These are phyloP conservation scores for Dynastes tityus DNA, from an alignment of 2,888 invertebrate species.

Conservation along the genomic window DNA sequence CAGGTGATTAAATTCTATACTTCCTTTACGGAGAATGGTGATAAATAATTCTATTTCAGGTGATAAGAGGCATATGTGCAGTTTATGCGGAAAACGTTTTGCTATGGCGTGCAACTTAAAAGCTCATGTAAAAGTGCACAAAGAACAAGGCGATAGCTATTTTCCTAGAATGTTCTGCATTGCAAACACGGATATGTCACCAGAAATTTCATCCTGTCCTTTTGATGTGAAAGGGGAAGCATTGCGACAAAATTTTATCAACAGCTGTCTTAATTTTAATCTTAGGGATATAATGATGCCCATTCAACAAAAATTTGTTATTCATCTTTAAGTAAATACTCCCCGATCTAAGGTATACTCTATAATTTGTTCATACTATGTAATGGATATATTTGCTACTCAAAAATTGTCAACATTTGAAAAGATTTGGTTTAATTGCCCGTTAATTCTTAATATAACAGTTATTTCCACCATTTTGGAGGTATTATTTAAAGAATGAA, in stretches of 20 bases:
- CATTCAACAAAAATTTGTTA: constrained; percentile 46
- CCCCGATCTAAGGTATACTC: too few species aligned
- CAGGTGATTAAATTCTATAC: constrained; percentile 60
- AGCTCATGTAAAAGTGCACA: constrained; percentile 59
- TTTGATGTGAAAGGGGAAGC: not conserved
- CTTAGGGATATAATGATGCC: constrained; percentile 21
- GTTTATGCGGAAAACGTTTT: constrained; percentile 60
- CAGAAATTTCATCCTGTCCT: not conserved
- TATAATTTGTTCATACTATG: too few species aligned
- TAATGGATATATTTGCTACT: too few species aligned
- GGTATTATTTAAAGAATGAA: too few species aligned
- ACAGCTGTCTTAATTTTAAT: constrained; percentile 38
- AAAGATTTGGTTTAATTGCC: too few species aligned
- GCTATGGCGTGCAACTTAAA: constrained; percentile 60
- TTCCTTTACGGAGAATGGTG: too few species aligned
- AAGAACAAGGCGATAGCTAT: constrained; percentile 24
- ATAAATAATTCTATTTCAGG: constrained; percentile 49
- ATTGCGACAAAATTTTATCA: constrained; percentile 18
- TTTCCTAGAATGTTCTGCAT: not conserved
- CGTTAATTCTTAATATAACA: too few species aligned
- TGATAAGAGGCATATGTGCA: constrained; percentile 57
- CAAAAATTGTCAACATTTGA: too few species aligned
- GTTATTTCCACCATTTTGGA: too few species aligned
- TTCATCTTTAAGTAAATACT: constrained; percentile 29
- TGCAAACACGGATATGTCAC: not conserved